Evolutionary conservation across 2,797 vertebrate species (phyloP).

Genomic region (Chaetophractus vellerosus): DNA sequence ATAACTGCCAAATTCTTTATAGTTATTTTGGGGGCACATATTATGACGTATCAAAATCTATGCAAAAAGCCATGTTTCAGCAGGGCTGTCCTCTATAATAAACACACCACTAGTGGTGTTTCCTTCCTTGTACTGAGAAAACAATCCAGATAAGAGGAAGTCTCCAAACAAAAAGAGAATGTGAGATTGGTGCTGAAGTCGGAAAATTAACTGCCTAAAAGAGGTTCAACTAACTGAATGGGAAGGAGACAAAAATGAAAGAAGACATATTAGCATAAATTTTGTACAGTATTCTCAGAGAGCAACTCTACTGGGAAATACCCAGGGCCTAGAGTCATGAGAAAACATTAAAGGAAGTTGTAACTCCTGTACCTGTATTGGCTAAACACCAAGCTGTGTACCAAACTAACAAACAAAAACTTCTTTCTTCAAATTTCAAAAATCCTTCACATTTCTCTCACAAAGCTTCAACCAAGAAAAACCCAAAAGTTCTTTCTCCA

Average conservation of each 20-base stretch:
- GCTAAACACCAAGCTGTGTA: neutral
- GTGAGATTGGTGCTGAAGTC: neutral
- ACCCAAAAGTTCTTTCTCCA: conserved; percentile 5
- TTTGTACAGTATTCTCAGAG: neutral
- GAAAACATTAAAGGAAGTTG: neutral
- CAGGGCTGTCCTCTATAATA: neutral
- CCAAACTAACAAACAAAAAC: conserved; percentile 44
- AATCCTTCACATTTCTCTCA: conserved; percentile 58
- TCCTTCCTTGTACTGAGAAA: conserved; percentile 38
- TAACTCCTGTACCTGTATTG: neutral
- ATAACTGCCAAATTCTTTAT: neutral
- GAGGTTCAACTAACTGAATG: neutral
- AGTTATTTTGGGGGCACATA: conserved; percentile 17
- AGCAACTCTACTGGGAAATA: conserved; percentile 46
- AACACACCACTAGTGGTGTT: conserved; percentile 40
- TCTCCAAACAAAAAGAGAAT: neutral
- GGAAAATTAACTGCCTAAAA: conserved; percentile 49
- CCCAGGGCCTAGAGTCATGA: neutral
- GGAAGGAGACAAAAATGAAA: conserved; percentile 38
- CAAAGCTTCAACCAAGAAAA: conserved; percentile 56
- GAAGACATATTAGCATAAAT: neutral
- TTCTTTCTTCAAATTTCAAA: neutral
- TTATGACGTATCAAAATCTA: neutral
- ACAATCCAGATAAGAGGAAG: conserved; percentile 17
- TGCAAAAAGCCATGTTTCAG: conserved; percentile 23